Base-by-base conservation (phyloP, 2,888 invertebrate genomes). In the Drosophila affinis region DNA sequence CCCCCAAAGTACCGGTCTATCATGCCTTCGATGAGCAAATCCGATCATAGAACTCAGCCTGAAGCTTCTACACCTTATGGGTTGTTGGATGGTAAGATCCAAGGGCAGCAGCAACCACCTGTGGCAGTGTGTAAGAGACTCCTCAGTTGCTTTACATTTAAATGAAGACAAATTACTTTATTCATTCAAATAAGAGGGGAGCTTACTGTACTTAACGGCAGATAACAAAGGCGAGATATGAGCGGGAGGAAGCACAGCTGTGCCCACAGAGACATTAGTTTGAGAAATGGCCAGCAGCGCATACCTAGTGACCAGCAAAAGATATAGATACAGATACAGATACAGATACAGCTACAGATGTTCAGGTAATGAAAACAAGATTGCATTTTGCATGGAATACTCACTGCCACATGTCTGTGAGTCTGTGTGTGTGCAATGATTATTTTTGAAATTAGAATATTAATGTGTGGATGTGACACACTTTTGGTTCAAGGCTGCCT, bases 91-190 rank as follows among this genome's bases (percentile, higher is more conserved):
- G 7, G 79, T 88, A 0, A 88, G 87, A 4, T 75, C 72, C 0
- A 85, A 88, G 52, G 85, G 88, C 87, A 7, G 88, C 84, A 29
- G 88, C 84, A 29, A 74, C 87, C 46, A 85, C 88, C 0, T 87
- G 88, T 7, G 49, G 54, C 1, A 56, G 88, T 1, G 79, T 83
- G 21, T 3, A 21, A 7, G 7, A 7, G 6, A 27, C 6, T 27
- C 7, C 27, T 6, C 27, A 7, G 7, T 7, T 7, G 6, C 6
- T 27, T 7, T 1, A 27, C 7, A 29, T 29, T 29, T 9, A 9
- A 29, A 29, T 29, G 9, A 29, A 29, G 29, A 29, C 9, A 29
- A 29, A 29, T 29, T 29, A 29, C 9, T 29, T 29, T 9, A 29
- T 21, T 21, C 9, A 29, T 29, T 29, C 2, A 9, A 9, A 29